These are phyloP conservation scores for Eretmochelys imbricata DNA, from an alignment of 2,113 vertebrate species.

Conservation along the genomic window DNA sequence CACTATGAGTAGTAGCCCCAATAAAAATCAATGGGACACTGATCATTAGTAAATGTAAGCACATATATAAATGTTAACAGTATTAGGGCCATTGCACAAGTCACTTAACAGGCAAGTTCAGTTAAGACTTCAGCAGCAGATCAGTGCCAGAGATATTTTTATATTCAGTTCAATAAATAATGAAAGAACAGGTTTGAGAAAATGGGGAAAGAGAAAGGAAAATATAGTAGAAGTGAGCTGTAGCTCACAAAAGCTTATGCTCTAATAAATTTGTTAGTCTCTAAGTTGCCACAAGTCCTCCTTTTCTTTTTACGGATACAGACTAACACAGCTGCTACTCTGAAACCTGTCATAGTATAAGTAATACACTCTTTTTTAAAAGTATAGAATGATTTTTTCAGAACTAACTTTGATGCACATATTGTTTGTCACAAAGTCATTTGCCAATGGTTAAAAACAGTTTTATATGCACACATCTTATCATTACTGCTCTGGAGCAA, in stretches of 20 bases:
- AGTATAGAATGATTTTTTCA: background rate
- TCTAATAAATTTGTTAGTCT: no score
- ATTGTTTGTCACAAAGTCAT: background rate
- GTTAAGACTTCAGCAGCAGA: background rate
- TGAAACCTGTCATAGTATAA: no score
- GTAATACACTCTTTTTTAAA: background rate
- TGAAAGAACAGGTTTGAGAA: background rate
- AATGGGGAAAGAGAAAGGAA: no score
- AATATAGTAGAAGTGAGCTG: no score
- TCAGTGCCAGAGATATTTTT: background rate
- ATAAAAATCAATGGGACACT: background rate
- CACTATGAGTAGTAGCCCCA: background rate
- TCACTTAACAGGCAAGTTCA: background rate
- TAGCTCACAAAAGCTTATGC: no score
- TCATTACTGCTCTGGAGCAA: background rate
- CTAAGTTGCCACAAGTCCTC: no score
- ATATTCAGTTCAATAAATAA: slow-evolving; percentile 11
- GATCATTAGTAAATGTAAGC: no score
- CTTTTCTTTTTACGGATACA: no score
- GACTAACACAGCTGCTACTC: no score
- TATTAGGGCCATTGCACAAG: background rate
- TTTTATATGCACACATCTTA: no score
- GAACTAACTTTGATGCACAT: background rate
- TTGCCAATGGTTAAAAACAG: no score
- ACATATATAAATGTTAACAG: background rate